Evolutionary conservation across 2,113 vertebrate species (phyloP).

Genomic region (Lucifuga dentata): DNA sequence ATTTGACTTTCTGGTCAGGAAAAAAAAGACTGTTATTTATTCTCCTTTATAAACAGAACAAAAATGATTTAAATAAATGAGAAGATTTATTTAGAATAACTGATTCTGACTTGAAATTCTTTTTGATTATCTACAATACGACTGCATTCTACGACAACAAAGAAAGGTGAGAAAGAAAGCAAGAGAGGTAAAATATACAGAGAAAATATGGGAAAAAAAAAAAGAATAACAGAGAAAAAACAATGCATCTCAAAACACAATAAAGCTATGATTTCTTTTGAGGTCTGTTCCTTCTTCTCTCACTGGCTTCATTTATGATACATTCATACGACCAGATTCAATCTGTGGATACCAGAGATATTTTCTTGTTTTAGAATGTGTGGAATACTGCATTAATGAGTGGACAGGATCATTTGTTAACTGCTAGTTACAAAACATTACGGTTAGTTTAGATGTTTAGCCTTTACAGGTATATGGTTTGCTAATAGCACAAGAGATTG

Average conservation of each 20-base stretch:
- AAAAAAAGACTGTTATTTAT: background rate
- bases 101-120: conserved; percentile 10
- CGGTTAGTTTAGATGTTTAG: no score
- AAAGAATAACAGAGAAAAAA: background rate
- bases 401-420: no score
- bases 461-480: no score
- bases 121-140: background rate
- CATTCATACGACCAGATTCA: background rate
- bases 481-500: no score
- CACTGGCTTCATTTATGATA: conserved; percentile 3
- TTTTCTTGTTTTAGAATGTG: no score
- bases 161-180: background rate
- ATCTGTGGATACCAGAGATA: background rate
- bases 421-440: no score
- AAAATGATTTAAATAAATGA: background rate
- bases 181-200: background rate
- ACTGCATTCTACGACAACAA: no score
- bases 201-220: background rate
- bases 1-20: conserved; percentile 10
- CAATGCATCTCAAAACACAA: conserved; percentile 47
- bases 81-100: background rate
- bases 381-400: no score
- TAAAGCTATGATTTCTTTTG: conserved; percentile 22
- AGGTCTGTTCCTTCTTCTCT: background rate
- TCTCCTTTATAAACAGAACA: no score